Evolutionary conservation across 2,888 invertebrate species (phyloP).

Genomic region (Brenthis daphne): DNA sequence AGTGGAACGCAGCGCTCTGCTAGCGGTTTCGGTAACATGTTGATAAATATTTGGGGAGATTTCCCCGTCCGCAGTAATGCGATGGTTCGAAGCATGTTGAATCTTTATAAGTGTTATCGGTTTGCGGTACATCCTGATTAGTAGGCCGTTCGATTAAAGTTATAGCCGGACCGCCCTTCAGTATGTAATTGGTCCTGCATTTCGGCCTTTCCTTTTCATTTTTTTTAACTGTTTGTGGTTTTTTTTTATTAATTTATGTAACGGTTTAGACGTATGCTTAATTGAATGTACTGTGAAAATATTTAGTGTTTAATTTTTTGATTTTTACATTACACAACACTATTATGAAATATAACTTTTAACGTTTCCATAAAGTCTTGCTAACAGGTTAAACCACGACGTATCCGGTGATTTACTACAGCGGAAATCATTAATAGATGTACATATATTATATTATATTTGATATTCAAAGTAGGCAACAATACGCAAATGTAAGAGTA

Average conservation of each 20-base stretch:
- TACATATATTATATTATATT: too few relatives aligned
- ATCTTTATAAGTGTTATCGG: slow-evolving; percentile 24
- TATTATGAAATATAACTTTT: too few relatives aligned
- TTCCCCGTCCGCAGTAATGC: slow-evolving; percentile 30
- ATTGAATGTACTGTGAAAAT: neutral
- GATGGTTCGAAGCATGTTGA: slow-evolving; percentile 18
- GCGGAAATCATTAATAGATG: too few relatives aligned
- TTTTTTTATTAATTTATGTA: slow-evolving; percentile 16
- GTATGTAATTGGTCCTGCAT: slow-evolving; percentile 12
- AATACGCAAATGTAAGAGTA: too few relatives aligned
- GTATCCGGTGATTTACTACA: too few relatives aligned
- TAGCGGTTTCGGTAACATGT: slow-evolving; percentile 63
- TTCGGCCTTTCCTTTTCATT: slow-evolving; percentile 29
- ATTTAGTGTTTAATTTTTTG: neutral
- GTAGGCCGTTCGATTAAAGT: slow-evolving; percentile 31
- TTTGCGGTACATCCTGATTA: slow-evolving; percentile 25
- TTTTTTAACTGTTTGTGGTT: slow-evolving; percentile 10
- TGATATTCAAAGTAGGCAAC: too few relatives aligned
- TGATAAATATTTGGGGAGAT: slow-evolving; percentile 71
- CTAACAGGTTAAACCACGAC: too few relatives aligned
- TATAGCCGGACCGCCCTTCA: slow-evolving; percentile 23
- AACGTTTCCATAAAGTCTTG: too few relatives aligned
- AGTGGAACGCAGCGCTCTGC: slow-evolving; percentile 58
- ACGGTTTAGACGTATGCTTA: slow-evolving; percentile 11
- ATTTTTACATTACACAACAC: neutral